Evolutionary conservation across 2,888 invertebrate genomes (phyloP), one percentile per base, ranked within the genome.

Genomic region (Apamea crenata): DNA sequence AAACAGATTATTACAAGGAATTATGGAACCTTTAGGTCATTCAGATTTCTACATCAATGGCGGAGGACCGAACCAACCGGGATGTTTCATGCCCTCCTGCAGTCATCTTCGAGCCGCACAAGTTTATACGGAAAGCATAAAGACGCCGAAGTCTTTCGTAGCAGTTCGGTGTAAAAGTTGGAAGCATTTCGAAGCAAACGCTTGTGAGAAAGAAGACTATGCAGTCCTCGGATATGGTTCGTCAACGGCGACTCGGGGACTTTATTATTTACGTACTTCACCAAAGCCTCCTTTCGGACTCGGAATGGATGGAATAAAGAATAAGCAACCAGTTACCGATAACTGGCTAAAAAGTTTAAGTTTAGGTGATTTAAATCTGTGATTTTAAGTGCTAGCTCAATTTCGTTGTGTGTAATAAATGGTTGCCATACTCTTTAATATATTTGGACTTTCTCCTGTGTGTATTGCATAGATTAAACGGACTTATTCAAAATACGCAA

Each of bases 31-130:
- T 16, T 94, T 98, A 83, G 98, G 98, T 0, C 98, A 98, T 93
- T 98, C 97, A 3, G 98, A 98, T 93, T 98, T 98, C 93, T 98
- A 98, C 95, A 98, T 98, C 10, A 98, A 98, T 89, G 97, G 97
- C 36, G 98, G 98, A 29, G 97, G 97, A 5, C 97, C 98, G 0
- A 95, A 97, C 81, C 98, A 98, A 91, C 98, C 98, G 0, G 98
- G 98, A 16, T 98, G 98, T 91, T 94, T 97, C 56, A 94, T 96
- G 92, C 96, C 96, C 0, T 94, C 95, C 3, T 97, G 97, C 84
- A 97, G 97, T 87, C 97, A 97, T 86, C 92, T 96, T 40, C 93
- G 97, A 76, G 97, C 97, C 8, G 96, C 96, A 2, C 91, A 95
- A 91, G 94, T 97, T 7, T 97, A 95, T 77, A 94, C 93, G 25